Evolutionary conservation across 1,140 invertebrate genomes (phyloP).

Genomic region (Drosophila pandora): DNA sequence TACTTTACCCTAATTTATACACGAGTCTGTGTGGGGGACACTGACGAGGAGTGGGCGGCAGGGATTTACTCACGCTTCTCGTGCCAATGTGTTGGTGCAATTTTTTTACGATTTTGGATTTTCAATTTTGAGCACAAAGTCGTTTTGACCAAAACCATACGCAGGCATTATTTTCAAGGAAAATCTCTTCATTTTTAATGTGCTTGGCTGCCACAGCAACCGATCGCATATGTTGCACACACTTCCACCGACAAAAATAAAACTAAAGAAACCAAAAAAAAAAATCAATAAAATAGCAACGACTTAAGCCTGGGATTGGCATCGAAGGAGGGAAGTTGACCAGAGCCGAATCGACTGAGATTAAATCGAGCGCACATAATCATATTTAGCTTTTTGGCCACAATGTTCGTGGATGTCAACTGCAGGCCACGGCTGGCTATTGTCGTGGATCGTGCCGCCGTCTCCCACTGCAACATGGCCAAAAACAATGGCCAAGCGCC

Average conservation of each 20-base stretch:
- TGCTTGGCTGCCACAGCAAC: slow-evolving; percentile 44
- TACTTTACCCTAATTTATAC: slow-evolving; percentile 20
- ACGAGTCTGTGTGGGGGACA: slow-evolving; percentile 14
- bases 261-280: slow-evolving; percentile 17
- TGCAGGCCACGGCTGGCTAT: slow-evolving; percentile 48
- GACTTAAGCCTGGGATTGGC: slow-evolving; percentile 14
- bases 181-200: slow-evolving; percentile 81
- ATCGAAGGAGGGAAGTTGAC: slow-evolving; percentile 6
- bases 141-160: slow-evolving; percentile 72
- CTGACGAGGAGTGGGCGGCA: neutral
- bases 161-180: slow-evolving; percentile 76
- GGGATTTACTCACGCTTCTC: slow-evolving; percentile 62
- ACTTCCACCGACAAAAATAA: slow-evolving; percentile 19
- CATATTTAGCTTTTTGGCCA: slow-evolving; percentile 78
- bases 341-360: slow-evolving; percentile 63
- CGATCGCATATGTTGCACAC: slow-evolving; percentile 59
- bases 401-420: slow-evolving; percentile 70
- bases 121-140: slow-evolving; percentile 73
- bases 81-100: slow-evolving; percentile 34
- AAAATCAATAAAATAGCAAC: slow-evolving; percentile 41
- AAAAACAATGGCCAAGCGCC: slow-evolving; percentile 76
- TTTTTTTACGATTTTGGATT: slow-evolving; percentile 70
- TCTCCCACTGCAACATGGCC: slow-evolving; percentile 14
- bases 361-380: slow-evolving; percentile 82
- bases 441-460: slow-evolving; percentile 60